Evolutionary conservation across 1,140 invertebrate genomes (phyloP), one percentile per base, ranked within the genome.

Genomic region (Sycobia sp.): DNA sequence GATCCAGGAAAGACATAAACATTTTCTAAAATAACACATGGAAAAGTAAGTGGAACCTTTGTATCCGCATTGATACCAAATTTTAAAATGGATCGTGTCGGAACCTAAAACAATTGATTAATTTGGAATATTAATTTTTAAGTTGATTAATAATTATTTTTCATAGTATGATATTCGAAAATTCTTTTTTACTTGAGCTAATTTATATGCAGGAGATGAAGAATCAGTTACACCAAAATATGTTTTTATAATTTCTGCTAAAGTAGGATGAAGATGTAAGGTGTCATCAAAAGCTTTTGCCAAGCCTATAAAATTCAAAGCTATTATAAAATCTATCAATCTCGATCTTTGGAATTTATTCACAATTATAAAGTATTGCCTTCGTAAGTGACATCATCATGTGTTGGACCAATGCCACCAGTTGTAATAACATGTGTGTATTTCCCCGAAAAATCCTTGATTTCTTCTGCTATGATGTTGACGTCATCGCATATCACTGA

Each of bases 331-430:
- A 22, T 51, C 5, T 61, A 58, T 34, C 3, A 44, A 32, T 44
- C n/a, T n/a, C n/a, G n/a, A n/a, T n/a, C n/a, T n/a, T 44, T 38
- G 49, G 36, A 23, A n/a, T n/a, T n/a, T n/a, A n/a, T n/a, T n/a
- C n/a, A n/a, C n/a, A n/a, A 67, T 55, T 55, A 34, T 50, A 50
- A 16, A 43, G 41, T 23, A 46, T 66, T 66, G 81, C 88, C 91
- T 84, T 89, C 86, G 80, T 90, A 93, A 18, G 92, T 94, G 61
- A 91, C 80, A 79, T 94, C 92, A 80, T 94, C 92, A 76, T 94
- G 92, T 39, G 92, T 94, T 5, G 91, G 91, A 22, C 92, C 92
- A 69, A 94, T 88, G 32, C 91, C 91, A 43, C 92, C 92, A 3
- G 89, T 86, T 2, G 91, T 93, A 41, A 94, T 84, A 32, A 94